phyloP scores from a whole-genome alignment of 1,140 invertebrate genomes.

The Ctenoplectra terminalis region DNA sequence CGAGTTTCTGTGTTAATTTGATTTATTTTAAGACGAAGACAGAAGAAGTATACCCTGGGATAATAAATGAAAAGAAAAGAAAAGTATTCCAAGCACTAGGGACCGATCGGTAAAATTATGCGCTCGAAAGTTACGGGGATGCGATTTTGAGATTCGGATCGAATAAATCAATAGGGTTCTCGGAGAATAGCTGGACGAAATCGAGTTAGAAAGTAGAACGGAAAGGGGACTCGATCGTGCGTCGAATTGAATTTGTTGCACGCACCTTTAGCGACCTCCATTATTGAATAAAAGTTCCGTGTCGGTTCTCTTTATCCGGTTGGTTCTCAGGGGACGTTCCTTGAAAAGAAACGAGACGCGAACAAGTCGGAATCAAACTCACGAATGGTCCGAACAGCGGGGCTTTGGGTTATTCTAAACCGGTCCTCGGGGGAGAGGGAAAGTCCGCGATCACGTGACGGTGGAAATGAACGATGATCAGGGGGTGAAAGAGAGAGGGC shows the following conservation, averaged over 20 bases:
- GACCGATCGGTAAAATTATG: too few relatives aligned
- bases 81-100: too few relatives aligned
- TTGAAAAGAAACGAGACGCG: background rate
- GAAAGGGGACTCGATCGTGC: background rate
- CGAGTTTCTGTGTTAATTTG: background rate
- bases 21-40: too few relatives aligned
- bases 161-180: background rate
- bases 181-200: background rate
- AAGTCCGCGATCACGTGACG: slow-evolving; percentile 57
- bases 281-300: slow-evolving; percentile 38
- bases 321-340: background rate
- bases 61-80: too few relatives aligned
- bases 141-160: background rate
- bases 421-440: slow-evolving; percentile 49
- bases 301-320: background rate
- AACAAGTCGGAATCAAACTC: slow-evolving; percentile 62
- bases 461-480: slow-evolving; percentile 7
- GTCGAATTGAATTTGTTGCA: background rate
- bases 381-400: slow-evolving; percentile 66
- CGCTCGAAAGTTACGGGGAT: background rate
- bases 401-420: slow-evolving; percentile 76
- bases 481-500: background rate
- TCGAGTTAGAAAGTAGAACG: background rate
- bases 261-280: slow-evolving; percentile 78
- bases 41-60: too few relatives aligned